Percentiles rank a stretch among this genome's conserved stretches.
These are phyloP conservation scores for Nymphalis polychloros DNA, from an alignment of 2,888 invertebrate genomes.

Conservation along the genomic window DNA sequence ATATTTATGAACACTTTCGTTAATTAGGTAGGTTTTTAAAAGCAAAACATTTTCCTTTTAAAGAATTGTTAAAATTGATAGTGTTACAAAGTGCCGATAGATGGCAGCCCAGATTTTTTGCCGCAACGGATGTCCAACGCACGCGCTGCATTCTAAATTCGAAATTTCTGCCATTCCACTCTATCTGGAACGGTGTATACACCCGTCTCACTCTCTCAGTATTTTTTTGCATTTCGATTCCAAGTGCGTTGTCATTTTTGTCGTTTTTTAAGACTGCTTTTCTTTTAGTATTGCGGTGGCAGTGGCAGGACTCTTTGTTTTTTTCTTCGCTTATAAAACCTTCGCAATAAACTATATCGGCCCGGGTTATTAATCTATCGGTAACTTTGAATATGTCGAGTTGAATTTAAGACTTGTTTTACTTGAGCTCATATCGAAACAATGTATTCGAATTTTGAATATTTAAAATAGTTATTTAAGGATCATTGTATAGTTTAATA, in stretches of 20 bases:
- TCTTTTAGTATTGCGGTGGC: slow-evolving; percentile 62
- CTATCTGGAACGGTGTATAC: slow-evolving; percentile 54
- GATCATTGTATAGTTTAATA: background rate
- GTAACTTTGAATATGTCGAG: slow-evolving; percentile 28
- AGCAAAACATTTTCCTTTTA: background rate
- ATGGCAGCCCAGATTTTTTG: slow-evolving; percentile 71
- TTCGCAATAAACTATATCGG: slow-evolving; percentile 46
- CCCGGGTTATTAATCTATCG: slow-evolving; percentile 44
- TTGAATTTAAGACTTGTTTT: slow-evolving; percentile 12
- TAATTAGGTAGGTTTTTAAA: background rate
- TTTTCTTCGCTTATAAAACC: slow-evolving; percentile 50
- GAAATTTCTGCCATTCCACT: slow-evolving; percentile 63
- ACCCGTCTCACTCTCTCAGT: slow-evolving; percentile 63
- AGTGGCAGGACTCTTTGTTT: slow-evolving; percentile 56
- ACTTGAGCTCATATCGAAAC: slow-evolving; percentile 4
- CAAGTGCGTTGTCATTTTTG: slow-evolving; percentile 76
- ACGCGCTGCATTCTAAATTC: slow-evolving; percentile 81
- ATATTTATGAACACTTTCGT: background rate
- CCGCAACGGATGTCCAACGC: slow-evolving; percentile 76
- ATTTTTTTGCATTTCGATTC: slow-evolving; percentile 81
- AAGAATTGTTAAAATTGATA: slow-evolving; percentile 39
- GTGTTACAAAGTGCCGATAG: slow-evolving; percentile 65
- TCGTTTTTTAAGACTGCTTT: slow-evolving; percentile 66
- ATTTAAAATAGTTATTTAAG: background rate
- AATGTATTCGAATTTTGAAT: too few relatives aligned